phyloP scores from a whole-genome alignment of 2,888 invertebrate genomes.

The Monoplex corrugatus region DNA sequence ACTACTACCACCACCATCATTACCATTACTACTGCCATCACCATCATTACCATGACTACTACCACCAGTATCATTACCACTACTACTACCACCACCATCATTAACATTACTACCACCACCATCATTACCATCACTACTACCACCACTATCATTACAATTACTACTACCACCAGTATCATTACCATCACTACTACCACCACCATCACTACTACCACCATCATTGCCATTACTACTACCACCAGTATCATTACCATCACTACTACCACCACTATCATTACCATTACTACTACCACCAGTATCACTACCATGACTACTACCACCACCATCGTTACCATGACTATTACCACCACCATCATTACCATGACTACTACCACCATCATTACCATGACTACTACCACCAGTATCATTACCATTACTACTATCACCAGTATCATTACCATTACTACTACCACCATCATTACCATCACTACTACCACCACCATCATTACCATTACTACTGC shows the following conservation, averaged over 20 bases:
- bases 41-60: neutral
- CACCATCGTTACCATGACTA: neutral
- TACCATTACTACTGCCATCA: neutral
- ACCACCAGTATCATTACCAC: neutral
- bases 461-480: too few species aligned
- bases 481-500: too few species aligned
- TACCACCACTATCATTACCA: neutral
- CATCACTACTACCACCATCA: conserved; percentile 2
- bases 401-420: neutral
- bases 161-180: neutral
- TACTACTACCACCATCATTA: too few species aligned
- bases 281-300: too few species aligned
- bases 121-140: neutral
- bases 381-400: neutral
- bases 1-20: neutral
- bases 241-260: neutral
- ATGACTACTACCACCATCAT: neutral
- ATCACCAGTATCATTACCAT: too few species aligned
- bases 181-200: neutral
- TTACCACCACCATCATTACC: neutral
- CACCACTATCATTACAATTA: neutral
- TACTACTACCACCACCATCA: neutral
- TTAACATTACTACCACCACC: neutral
- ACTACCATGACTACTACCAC: neutral
- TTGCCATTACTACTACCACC: neutral